phyloP scores from a whole-genome alignment of 2,113 vertebrate genomes.

The Chaenogobius annularis region DNA sequence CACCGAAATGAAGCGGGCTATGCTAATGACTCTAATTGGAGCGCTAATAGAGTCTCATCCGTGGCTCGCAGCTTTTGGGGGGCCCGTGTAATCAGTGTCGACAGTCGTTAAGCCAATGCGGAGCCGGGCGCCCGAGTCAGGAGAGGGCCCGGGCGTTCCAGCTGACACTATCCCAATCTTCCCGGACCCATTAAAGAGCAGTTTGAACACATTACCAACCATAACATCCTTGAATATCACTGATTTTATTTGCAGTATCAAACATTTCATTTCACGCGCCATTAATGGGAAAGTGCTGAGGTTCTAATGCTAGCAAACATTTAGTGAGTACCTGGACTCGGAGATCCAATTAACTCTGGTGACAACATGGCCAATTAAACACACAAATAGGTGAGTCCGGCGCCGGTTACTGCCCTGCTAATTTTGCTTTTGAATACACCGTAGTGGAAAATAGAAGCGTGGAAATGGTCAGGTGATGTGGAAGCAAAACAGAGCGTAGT shows the following conservation, averaged over 20 bases:
- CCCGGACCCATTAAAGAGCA: slow-evolving; percentile 99
- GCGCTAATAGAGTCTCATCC: slow-evolving; percentile 99
- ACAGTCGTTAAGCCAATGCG: slow-evolving; percentile 99
- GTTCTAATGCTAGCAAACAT: slow-evolving; percentile 99
- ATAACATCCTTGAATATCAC: slow-evolving; percentile 99
- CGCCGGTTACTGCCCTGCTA: slow-evolving; percentile 71
- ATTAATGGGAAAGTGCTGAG: slow-evolving; percentile 99
- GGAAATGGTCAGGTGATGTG: slow-evolving; percentile 58
- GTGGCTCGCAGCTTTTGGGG: slow-evolving; percentile 97
- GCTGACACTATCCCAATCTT: slow-evolving; percentile 99
- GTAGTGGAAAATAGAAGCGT: slow-evolving; percentile 83
- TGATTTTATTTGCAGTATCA: slow-evolving; percentile 99
- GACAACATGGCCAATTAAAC: slow-evolving; percentile 99
- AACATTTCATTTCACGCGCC: slow-evolving; percentile 99
- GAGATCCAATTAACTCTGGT: slow-evolving; percentile 99
- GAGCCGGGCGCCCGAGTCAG: slow-evolving; percentile 99
- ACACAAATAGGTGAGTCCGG: slow-evolving; percentile 96
- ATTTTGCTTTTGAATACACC: slow-evolving; percentile 78
- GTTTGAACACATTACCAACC: slow-evolving; percentile 99
- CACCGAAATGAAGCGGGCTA: slow-evolving; percentile 97
- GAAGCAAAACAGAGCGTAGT: slow-evolving; percentile 10
- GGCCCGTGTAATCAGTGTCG: slow-evolving; percentile 99
- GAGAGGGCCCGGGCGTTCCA: slow-evolving; percentile 98
- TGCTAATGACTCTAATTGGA: slow-evolving; percentile 99
- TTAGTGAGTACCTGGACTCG: slow-evolving; percentile 99